Evolutionary conservation across 1,140 invertebrate species (phyloP).

Genomic region (Cyclina sinensis): DNA sequence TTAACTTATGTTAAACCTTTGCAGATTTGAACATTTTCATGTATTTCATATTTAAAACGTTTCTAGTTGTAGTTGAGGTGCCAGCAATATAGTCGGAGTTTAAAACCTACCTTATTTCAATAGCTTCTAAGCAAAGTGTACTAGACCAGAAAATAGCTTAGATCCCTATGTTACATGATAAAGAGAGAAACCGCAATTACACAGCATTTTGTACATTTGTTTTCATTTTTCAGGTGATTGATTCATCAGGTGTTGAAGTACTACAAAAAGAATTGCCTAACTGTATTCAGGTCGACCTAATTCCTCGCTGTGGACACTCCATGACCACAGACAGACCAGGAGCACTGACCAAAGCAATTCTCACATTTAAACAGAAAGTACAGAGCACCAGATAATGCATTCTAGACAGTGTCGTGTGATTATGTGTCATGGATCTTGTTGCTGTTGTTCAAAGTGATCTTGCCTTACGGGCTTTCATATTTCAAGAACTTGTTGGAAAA

Average conservation of each 20-base stretch:
- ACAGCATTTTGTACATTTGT: neutral
- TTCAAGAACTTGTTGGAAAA: too few relatives aligned
- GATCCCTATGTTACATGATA: too few relatives aligned
- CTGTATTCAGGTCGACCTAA: conserved; percentile 66
- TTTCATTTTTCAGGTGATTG: conserved; percentile 58
- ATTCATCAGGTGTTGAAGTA: conserved; percentile 64
- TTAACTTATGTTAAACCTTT: too few relatives aligned
- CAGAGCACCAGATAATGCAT: conserved; percentile 47
- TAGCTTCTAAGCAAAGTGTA: too few relatives aligned
- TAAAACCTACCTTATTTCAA: too few relatives aligned
- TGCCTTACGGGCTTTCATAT: too few relatives aligned
- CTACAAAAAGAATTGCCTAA: conserved; percentile 60
- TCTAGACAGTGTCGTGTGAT: neutral
- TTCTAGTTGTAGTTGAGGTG: too few relatives aligned
- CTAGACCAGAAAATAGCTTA: too few relatives aligned
- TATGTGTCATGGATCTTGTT: neutral
- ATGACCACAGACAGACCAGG: conserved; percentile 66
- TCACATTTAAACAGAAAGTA: conserved; percentile 58
- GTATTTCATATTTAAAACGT: too few relatives aligned
- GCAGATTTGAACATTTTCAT: too few relatives aligned
- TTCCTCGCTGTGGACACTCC: conserved; percentile 68
- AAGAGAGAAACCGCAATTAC: too few relatives aligned
- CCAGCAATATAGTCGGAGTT: neutral
- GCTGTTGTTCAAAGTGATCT: neutral
- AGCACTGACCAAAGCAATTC: conserved; percentile 65